Base-by-base conservation (phyloP, 2,888 invertebrate species). In the Caenorhabditis doughertyi region DNA sequence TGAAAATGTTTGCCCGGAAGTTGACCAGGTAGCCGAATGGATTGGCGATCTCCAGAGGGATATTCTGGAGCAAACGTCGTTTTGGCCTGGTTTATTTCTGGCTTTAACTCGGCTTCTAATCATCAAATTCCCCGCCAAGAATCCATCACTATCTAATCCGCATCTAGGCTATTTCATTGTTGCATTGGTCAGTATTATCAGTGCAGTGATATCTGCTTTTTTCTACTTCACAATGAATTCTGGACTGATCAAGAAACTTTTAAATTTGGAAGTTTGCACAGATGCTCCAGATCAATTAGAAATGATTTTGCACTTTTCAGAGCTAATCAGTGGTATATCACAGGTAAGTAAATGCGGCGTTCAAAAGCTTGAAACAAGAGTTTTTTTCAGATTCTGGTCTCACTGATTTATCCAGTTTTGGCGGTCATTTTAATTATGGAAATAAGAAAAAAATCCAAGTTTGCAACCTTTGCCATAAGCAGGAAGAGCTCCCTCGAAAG, bases 1-100 rank as follows among this genome's bases (percentile, higher is more conserved):
- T 2, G 5, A 32, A 13, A n/a, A n/a, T 18, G 18, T 21, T 11
- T 58, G 58, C 13, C 5, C 23, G 1, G 39, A 35, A 1, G 11
- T 23, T 13, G 16, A 4, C 5, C 21, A 58, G 9, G 3, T 35
- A 39, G 9, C 9, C n/a, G 5, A 25, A 25, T 44, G 42, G 42
- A 62, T 62, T 2, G 16, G 23, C 7, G 60, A 62, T 9, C 27
- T 44, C 1, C 60, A 44, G 18, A 25, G 60, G n/a, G 60, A 58
- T 23, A 39, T 58, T 39, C 39, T 58, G 4, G 35, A 58, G 39
- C 58, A 58, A 23, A 39, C 58, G 0, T 62, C 60, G 0, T 44
- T 44, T n/a, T 62, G 60, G 60, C 42, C 44, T 8, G 60, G 60
- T 9, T 23, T 62, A 62, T 44, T 62, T 27, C 27, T 62, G 18